Evolutionary conservation across 1,140 invertebrate genomes (phyloP).

Genomic region (Vanessa atalanta): DNA sequence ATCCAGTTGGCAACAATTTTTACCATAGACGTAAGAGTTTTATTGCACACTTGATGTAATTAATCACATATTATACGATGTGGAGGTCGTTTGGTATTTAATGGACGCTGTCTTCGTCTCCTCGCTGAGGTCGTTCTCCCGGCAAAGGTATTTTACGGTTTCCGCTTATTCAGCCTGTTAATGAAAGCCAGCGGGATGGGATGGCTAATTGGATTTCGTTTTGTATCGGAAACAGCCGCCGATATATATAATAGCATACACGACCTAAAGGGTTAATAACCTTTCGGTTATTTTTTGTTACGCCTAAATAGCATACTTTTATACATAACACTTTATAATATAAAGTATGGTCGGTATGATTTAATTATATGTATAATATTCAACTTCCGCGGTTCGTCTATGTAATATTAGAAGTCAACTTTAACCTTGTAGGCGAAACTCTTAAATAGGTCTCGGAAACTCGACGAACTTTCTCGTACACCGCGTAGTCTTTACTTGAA

Average conservation of each 20-base stretch:
- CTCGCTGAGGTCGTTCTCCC: slow-evolving; percentile 41
- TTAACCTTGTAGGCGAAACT: slow-evolving; percentile 37
- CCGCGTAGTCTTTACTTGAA: slow-evolving; percentile 37
- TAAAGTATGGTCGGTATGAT: too few relatives aligned
- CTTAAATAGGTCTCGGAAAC: slow-evolving; percentile 37
- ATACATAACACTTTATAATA: background rate
- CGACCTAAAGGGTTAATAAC: slow-evolving; percentile 45
- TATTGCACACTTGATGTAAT: slow-evolving; percentile 41
- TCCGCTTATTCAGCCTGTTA: slow-evolving; percentile 59
- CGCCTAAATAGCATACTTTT: slow-evolving; percentile 4
- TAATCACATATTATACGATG: slow-evolving; percentile 49
- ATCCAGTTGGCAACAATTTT: slow-evolving; percentile 28
- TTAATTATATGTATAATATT: slow-evolving; percentile 8
- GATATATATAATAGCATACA: slow-evolving; percentile 25
- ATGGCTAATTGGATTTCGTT: slow-evolving; percentile 72
- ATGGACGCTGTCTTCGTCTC: slow-evolving; percentile 51
- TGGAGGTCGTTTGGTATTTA: slow-evolving; percentile 52
- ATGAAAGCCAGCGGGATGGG: slow-evolving; percentile 61
- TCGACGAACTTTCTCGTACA: slow-evolving; percentile 40
- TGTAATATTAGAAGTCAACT: slow-evolving; percentile 39
- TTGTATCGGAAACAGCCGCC: slow-evolving; percentile 58
- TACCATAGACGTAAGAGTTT: slow-evolving; percentile 22
- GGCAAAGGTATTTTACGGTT: slow-evolving; percentile 57
- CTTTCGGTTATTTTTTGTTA: slow-evolving; percentile 28
- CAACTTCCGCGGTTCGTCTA: slow-evolving; percentile 30